Evolutionary conservation across 2,113 vertebrate genomes (phyloP), one percentile per base, ranked within the genome.

Genomic region (Oncorhynchus gorbuscha): DNA sequence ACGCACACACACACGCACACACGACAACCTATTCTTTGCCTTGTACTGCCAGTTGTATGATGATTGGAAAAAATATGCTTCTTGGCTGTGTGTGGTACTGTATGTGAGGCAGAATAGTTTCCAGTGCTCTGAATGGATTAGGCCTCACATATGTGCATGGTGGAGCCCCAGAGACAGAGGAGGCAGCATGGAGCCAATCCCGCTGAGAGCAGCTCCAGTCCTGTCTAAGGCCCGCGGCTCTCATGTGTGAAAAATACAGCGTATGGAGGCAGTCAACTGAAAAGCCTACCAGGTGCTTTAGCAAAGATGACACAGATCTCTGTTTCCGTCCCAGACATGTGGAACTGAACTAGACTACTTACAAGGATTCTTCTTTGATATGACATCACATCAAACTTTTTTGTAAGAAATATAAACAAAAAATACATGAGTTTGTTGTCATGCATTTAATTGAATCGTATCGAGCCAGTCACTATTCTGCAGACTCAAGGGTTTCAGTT

Each of bases 241-340:
- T 89, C 86, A 84, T 85, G 90, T 92, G 90, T 84, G 85, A 91
- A 83, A 80, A 78, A 75, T 81, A 78, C 72, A 86, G 87, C 91
- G 90, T 92, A 92, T 90, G 91, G 90, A 90, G 76, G 80, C 88
- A 89, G 85, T 84, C 83, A 81, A 76, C 81, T 81, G 84, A 81
- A 88, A 89, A 89, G 78, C 81, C 83, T 79, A 84, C 78, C 9
- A 72, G 82, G 80, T 79, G 80, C 84, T 77, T 69, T 72, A 72
- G 76, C 48, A 68, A 77, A 82, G 32, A 79, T 79, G 76, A 80
- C 78, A 80, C 74, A 78, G 75, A 88, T 78, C 76, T 71, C 64
- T 77, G 18, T 69, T 79, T 76, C 68, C 69, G 24, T 58, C 77
- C 74, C 65, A n/a, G 67, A 48, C 70, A 67, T 73, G 75, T 45